phyloP scores from a whole-genome alignment of 2,888 invertebrate species.

The Eupithecia exiguata region DNA sequence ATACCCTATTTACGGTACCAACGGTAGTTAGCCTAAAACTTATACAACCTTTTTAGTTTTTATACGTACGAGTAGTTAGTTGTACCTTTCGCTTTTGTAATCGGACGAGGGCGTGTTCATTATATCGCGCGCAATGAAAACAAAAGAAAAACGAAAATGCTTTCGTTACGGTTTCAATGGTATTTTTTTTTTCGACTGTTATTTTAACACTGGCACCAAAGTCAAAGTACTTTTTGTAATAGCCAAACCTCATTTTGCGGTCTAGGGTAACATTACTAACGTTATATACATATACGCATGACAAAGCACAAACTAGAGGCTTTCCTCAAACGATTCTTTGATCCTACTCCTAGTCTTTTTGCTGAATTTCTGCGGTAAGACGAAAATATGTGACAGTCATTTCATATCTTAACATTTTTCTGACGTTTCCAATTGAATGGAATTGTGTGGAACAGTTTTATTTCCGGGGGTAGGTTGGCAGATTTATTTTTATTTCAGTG shows the following conservation, averaged over 20 bases:
- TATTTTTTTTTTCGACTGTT: not conserved
- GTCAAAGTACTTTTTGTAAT: not conserved
- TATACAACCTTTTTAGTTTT: not conserved
- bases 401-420: conserved; percentile 49
- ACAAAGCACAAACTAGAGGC: conserved; percentile 18
- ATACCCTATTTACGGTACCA: not conserved
- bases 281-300: not conserved
- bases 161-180: not conserved
- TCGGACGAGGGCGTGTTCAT: not conserved
- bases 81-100: not conserved
- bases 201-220: not conserved
- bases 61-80: not conserved
- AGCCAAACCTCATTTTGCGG: not conserved
- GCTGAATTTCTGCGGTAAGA: conserved; percentile 42
- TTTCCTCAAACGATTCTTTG: conserved; percentile 49
- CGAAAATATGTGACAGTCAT: conserved; percentile 47
- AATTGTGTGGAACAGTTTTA: conserved; percentile 31
- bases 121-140: not conserved
- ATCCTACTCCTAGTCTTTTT: conserved; percentile 39
- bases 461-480: conserved; percentile 20
- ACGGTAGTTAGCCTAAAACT: not conserved
- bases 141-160: not conserved
- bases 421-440: conserved; percentile 48
- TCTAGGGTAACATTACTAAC: not conserved
- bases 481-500: conserved; percentile 33